Conservation (phyloP, 1,140 invertebrate species). For the Pogonomyrmex barbatus region DNA sequence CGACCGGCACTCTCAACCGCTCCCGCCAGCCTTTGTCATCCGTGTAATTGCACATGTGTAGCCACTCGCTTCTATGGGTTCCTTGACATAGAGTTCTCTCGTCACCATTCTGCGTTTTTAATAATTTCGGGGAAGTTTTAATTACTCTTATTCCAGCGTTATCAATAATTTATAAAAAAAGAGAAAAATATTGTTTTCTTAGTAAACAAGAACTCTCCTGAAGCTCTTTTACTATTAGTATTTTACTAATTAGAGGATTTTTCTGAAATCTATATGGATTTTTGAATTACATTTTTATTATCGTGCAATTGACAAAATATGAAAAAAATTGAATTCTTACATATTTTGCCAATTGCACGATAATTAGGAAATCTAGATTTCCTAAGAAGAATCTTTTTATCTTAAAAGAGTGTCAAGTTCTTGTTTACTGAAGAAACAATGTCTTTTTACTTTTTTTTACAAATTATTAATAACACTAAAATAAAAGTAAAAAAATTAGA, state of each 20-base stretch:
- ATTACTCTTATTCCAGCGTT: background rate
- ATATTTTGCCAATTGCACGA: background rate
- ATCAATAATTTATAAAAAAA: no score
- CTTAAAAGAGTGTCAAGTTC: background rate
- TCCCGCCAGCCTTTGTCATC: conserved; percentile 59
- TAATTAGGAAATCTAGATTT: conserved; percentile 5
- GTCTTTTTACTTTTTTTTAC: background rate
- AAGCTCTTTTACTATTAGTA: no score
- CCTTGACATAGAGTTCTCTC: conserved; percentile 26
- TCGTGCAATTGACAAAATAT: no score
- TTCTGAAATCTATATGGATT: no score
- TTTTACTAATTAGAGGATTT: no score
- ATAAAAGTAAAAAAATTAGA: background rate
- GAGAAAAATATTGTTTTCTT: no score
- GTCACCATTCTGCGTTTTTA: background rate
- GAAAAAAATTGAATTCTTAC: background rate
- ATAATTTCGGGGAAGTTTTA: background rate
- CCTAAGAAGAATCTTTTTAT: background rate
- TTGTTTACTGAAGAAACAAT: background rate
- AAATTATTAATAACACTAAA: background rate
- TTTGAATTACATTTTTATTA: no score
- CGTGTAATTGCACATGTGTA: conserved; percentile 66
- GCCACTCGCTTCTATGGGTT: conserved; percentile 53
- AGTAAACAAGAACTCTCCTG: no score
- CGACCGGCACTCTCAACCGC: conserved; percentile 57